phyloP scores from a whole-genome alignment of 2,888 invertebrate species.

The Drosophila affinis region DNA sequence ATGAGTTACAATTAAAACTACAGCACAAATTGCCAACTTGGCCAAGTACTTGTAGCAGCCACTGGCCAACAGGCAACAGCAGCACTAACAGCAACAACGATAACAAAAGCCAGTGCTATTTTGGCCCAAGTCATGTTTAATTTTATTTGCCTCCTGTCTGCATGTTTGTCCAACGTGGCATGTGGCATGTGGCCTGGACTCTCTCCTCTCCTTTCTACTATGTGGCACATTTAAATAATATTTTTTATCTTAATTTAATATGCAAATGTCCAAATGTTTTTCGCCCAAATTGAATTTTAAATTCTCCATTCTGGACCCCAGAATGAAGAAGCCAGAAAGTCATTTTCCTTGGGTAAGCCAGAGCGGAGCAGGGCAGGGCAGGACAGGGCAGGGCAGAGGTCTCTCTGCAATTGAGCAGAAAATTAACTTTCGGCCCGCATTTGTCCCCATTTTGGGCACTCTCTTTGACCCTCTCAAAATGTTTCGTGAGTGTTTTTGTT shows the following conservation, averaged over 20 bases:
- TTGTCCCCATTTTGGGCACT: neutral
- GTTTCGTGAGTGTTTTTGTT: neutral
- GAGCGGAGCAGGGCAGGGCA: constrained; percentile 4
- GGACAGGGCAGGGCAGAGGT: neutral
- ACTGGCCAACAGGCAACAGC: constrained; percentile 22
- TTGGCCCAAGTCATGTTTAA: constrained; percentile 60
- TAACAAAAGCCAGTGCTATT: constrained; percentile 36
- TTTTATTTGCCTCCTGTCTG: constrained; percentile 57
- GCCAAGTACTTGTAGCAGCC: constrained; percentile 38
- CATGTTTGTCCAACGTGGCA: constrained; percentile 17
- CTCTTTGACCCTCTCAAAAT: constrained; percentile 1
- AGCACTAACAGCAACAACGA: constrained; percentile 25
- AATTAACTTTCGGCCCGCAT: constrained; percentile 51
- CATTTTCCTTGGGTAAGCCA: constrained; percentile 14
- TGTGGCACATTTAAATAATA: constrained; percentile 51
- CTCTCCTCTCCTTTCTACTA: neutral
- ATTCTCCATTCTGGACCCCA: constrained; percentile 28
- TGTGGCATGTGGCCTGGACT: constrained; percentile 5
- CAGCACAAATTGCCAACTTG: constrained; percentile 56
- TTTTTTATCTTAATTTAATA: constrained; percentile 69
- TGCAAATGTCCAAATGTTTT: constrained; percentile 67
- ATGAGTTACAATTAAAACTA: constrained; percentile 73
- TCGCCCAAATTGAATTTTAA: constrained; percentile 61
- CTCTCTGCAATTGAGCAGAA: constrained; percentile 62
- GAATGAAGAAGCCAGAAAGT: constrained; percentile 22